A percentile compares a stretch with the other conserved stretches of the same genome.
These are phyloP conservation scores for Paedocypris sp. DNA, from an alignment of 2,113 vertebrate genomes.

Conservation along the genomic window DNA sequence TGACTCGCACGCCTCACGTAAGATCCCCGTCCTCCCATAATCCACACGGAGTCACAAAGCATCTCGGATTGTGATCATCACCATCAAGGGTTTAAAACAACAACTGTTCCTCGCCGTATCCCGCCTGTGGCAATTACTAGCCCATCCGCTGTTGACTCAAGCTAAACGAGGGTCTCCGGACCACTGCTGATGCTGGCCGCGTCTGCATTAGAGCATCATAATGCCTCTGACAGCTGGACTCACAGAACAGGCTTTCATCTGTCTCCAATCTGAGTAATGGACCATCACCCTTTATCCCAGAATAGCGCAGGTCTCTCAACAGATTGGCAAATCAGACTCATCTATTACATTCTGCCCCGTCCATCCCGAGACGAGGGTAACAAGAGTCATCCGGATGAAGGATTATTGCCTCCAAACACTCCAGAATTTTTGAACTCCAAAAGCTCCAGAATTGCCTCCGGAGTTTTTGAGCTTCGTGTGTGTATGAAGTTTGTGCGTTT, in stretches of 20 bases:
- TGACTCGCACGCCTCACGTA: too few species aligned
- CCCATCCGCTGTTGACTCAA: constrained; percentile 40
- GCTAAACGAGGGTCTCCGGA: constrained; percentile 38
- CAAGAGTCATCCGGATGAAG: neutral
- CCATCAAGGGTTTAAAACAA: constrained; percentile 7
- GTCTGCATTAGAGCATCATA: constrained; percentile 49
- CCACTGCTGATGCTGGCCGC: constrained; percentile 36
- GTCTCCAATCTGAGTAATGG: constrained; percentile 55
- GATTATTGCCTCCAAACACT: constrained; percentile 7
- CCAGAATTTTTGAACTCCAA: too few species aligned
- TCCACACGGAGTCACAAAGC: neutral
- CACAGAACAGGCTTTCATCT: constrained; percentile 42
- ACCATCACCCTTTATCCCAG: constrained; percentile 32
- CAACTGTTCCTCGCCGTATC: neutral
- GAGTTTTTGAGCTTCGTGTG: too few species aligned
- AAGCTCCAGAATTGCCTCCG: neutral
- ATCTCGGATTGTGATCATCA: neutral
- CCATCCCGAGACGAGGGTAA: neutral
- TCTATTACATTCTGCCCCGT: constrained; percentile 23
- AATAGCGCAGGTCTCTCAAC: constrained; percentile 35
- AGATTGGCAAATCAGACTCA: constrained; percentile 30
- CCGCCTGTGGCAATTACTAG: constrained; percentile 15
- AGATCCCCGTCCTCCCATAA: too few species aligned
- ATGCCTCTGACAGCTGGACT: constrained; percentile 43
- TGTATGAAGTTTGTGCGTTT: too few species aligned